Evolutionary conservation across 2,888 invertebrate species (phyloP).

Genomic region (Temnothorax unifasciatus): DNA sequence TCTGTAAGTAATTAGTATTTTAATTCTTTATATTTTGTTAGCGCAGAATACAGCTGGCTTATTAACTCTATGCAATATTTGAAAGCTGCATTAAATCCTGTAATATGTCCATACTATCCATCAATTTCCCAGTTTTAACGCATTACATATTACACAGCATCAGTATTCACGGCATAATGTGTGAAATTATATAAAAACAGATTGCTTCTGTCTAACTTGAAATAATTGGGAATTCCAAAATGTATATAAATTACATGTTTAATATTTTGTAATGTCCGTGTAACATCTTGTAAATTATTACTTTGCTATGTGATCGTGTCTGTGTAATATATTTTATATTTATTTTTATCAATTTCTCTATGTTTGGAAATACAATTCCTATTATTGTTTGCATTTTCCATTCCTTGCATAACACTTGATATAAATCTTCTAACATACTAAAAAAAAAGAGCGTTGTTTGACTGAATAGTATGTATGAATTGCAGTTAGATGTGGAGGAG

Average conservation of each 20-base stretch:
- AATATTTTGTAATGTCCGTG: background rate
- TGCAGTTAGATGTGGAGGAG: constrained; percentile 86
- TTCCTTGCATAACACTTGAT: constrained; percentile 57
- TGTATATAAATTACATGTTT: constrained; percentile 9
- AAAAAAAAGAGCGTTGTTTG: constrained; percentile 77
- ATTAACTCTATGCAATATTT: constrained; percentile 71
- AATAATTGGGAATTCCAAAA: background rate
- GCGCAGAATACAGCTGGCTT: constrained; percentile 68
- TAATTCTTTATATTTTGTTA: constrained; percentile 22
- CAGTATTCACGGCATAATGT: background rate
- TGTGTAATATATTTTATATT: constrained; percentile 52
- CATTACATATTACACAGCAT: constrained; percentile 47
- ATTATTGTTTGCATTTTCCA: constrained; percentile 54
- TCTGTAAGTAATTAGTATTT: constrained; percentile 85
- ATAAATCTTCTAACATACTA: constrained; percentile 64
- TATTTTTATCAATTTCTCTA: constrained; percentile 43
- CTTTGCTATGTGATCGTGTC: background rate
- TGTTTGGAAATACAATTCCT: constrained; percentile 21
- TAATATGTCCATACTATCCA: constrained; percentile 40
- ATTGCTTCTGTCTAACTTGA: background rate
- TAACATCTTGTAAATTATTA: constrained; percentile 9
- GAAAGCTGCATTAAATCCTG: constrained; percentile 60
- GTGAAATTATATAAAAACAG: constrained; percentile 9
- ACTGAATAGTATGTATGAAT: constrained; percentile 85
- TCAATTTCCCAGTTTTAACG: constrained; percentile 38